These are phyloP conservation scores for Poeciliopsis turneri DNA, from an alignment of 2,797 vertebrate species.

Conservation along the genomic window DNA sequence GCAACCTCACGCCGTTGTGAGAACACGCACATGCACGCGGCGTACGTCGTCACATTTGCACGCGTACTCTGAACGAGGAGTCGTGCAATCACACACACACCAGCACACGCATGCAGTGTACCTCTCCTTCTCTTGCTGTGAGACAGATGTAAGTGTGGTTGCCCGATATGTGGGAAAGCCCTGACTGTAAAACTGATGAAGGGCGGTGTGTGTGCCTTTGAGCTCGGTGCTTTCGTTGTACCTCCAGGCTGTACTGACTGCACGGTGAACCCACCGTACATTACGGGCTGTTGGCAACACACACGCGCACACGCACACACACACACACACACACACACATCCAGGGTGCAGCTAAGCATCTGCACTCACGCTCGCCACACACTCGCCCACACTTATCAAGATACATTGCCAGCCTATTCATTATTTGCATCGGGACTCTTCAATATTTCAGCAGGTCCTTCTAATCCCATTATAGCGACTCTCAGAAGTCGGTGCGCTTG, in stretches of 20 bases:
- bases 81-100: constrained; percentile 2
- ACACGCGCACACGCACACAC: constrained; percentile 11
- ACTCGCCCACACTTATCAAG: constrained; percentile 49
- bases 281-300: constrained; percentile 44
- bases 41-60: constrained; percentile 39
- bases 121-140: constrained; percentile 31
- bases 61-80: constrained; percentile 48
- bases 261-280: constrained; percentile 45
- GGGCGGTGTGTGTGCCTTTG: constrained; percentile 34
- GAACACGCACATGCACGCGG: constrained; percentile 19
- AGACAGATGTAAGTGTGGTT: constrained; percentile 63
- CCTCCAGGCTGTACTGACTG: constrained; percentile 56
- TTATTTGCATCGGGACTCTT: constrained; percentile 85
- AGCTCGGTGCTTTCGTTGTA: constrained; percentile 33
- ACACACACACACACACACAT: constrained; percentile 17
- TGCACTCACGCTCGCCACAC: constrained; percentile 25
- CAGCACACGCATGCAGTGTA: background rate
- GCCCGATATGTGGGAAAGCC: constrained; percentile 57
- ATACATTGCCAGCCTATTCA: constrained; percentile 70
- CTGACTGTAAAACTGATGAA: constrained; percentile 60
- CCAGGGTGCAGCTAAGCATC: constrained; percentile 30
- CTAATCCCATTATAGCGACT: constrained; percentile 91
- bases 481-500: constrained; percentile 45
- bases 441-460: constrained; percentile 96
- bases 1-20: constrained; percentile 65